phyloP scores from a whole-genome alignment of 2,797 vertebrate genomes.

The Semaprochilodus insignis region DNA sequence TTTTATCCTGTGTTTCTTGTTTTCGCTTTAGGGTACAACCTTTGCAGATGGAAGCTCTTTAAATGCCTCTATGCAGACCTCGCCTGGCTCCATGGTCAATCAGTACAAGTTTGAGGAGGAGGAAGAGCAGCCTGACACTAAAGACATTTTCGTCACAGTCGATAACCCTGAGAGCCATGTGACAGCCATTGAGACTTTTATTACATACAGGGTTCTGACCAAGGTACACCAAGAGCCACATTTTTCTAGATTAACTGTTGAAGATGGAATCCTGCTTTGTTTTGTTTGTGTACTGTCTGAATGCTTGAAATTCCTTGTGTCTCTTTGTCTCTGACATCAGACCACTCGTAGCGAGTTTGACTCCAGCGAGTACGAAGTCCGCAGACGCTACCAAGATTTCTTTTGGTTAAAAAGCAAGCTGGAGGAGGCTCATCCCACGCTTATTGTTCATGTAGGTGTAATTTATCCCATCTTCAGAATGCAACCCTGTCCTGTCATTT shows the following conservation, averaged over 20 bases:
- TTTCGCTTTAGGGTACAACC: slow-evolving; percentile 79
- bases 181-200: slow-evolving; percentile 94
- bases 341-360: slow-evolving; percentile 94
- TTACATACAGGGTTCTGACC: slow-evolving; percentile 90
- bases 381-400: slow-evolving; percentile 95
- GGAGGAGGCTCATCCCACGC: slow-evolving; percentile 90
- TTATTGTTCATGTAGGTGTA: slow-evolving; percentile 92
- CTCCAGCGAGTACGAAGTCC: slow-evolving; percentile 93
- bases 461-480: background rate
- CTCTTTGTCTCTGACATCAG: slow-evolving; percentile 70
- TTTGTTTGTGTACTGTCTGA: background rate
- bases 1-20: slow-evolving; percentile 8
- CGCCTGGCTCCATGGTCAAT: slow-evolving; percentile 92
- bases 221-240: slow-evolving; percentile 79
- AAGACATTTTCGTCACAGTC: slow-evolving; percentile 91
- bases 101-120: slow-evolving; percentile 91
- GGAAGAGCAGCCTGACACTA: slow-evolving; percentile 75
- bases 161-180: slow-evolving; percentile 94
- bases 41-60: slow-evolving; percentile 81
- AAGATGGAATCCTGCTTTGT: background rate
- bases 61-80: slow-evolving; percentile 81
- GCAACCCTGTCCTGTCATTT: background rate
- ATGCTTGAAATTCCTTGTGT: background rate
- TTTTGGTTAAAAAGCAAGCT: slow-evolving; percentile 91
- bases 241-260: background rate